These are phyloP conservation scores for Alviniconcha strummeri DNA, from an alignment of 2,888 invertebrate genomes.

Conservation along the genomic window DNA sequence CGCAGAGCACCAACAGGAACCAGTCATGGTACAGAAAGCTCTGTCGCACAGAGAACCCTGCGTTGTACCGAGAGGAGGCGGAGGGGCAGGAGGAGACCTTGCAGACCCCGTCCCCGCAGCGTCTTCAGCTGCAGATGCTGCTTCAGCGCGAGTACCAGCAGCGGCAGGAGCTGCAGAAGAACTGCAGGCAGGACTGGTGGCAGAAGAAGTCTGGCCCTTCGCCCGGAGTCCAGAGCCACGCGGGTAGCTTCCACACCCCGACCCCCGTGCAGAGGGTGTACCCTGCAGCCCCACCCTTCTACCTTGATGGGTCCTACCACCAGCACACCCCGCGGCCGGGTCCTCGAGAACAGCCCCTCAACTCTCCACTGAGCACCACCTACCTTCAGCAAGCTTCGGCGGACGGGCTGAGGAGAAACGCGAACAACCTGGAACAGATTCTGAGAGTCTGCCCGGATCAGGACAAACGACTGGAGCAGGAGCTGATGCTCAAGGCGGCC, in stretches of 20 bases:
- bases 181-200: constrained; percentile 20
- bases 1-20: neutral
- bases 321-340: neutral
- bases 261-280: neutral
- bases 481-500: constrained; percentile 17
- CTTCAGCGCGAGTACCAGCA: constrained; percentile 20
- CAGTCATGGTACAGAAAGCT: constrained; percentile 17
- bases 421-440: neutral
- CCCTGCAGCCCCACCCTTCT: neutral
- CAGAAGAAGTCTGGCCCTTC: neutral
- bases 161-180: constrained; percentile 16
- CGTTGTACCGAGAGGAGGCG: neutral
- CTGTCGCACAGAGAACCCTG: neutral
- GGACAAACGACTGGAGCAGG: neutral
- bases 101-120: constrained; percentile 8
- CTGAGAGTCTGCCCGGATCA: neutral
- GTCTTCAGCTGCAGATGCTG: constrained; percentile 18
- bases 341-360: neutral
- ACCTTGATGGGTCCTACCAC: neutral
- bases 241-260: neutral
- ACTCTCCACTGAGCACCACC: neutral
- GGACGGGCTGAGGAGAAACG: neutral
- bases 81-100: neutral
- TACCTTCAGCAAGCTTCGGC: neutral
- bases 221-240: neutral